Evolutionary conservation across 1,140 invertebrate species (phyloP).

Genomic region (Pantala flavescens): DNA sequence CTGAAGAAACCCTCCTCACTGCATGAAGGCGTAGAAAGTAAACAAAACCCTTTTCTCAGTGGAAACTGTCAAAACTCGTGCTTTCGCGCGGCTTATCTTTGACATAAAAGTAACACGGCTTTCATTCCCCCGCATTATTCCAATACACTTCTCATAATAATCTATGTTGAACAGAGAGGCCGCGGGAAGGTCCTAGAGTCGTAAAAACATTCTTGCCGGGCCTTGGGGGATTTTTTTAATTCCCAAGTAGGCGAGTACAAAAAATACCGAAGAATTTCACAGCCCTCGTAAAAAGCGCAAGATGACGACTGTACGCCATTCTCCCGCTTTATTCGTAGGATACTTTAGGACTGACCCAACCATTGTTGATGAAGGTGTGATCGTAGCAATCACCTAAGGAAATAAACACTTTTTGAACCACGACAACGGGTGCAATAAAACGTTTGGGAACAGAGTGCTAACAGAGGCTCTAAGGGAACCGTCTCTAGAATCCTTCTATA

Average conservation of each 20-base stretch:
- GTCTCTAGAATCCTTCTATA: neutral
- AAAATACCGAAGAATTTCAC: neutral
- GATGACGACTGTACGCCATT: neutral
- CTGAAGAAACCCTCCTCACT: no score
- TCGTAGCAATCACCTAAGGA: neutral
- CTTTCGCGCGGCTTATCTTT: no score
- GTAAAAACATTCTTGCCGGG: neutral
- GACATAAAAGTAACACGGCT: no score
- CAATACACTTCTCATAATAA: neutral
- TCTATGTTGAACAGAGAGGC: neutral
- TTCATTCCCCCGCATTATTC: no score
- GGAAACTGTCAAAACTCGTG: no score
- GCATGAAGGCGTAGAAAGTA: no score
- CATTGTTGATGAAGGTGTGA: neutral
- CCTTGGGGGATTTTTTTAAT: neutral
- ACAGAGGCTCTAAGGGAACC: neutral
- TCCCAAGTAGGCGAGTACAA: neutral
- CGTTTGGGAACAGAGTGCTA: neutral
- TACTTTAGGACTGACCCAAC: neutral
- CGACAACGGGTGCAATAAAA: neutral
- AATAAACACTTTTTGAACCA: neutral
- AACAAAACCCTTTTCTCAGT: no score
- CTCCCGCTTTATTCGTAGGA: neutral
- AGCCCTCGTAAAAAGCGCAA: neutral
- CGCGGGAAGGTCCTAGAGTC: neutral